A percentile compares a stretch with the other conserved stretches of the same genome.
Evolutionary conservation across 1,140 invertebrate genomes (phyloP).

Genomic region (Caligus rogercresseyi): DNA sequence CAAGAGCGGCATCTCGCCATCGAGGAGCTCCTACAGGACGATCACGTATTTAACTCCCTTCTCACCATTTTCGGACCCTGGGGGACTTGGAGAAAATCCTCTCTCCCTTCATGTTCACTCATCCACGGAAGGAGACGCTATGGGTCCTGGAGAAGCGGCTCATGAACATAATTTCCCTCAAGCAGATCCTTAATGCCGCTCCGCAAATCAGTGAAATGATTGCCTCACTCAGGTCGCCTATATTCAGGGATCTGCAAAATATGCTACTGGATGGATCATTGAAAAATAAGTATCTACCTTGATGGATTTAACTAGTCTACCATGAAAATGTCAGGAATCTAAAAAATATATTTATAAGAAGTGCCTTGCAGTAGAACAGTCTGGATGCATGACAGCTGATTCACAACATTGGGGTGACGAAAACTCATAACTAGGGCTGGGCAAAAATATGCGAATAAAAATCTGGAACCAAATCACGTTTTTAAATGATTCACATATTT

Average conservation of each 20-base stretch:
- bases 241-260: not conserved
- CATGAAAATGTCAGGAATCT: too few species aligned
- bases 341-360: too few species aligned
- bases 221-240: not conserved
- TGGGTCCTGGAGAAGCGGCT: not conserved
- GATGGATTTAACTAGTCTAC: too few species aligned
- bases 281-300: not conserved
- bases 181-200: not conserved
- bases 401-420: too few species aligned
- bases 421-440: too few species aligned
- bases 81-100: conserved; percentile 43
- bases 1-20: conserved; percentile 48
- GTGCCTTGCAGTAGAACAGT: too few species aligned
- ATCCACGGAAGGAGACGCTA: not conserved
- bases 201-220: not conserved
- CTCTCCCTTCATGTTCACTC: conserved; percentile 21
- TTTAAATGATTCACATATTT: too few species aligned
- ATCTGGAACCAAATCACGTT: too few species aligned
- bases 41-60: conserved; percentile 38
- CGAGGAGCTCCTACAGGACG: conserved; percentile 47
- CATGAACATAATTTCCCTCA: not conserved
- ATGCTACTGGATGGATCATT: not conserved
- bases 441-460: too few species aligned
- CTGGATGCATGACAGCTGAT: too few species aligned
- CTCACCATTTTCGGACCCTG: conserved; percentile 37